Evolutionary conservation across 2,113 vertebrate genomes (phyloP).

Genomic region (Sturnus vulgaris): DNA sequence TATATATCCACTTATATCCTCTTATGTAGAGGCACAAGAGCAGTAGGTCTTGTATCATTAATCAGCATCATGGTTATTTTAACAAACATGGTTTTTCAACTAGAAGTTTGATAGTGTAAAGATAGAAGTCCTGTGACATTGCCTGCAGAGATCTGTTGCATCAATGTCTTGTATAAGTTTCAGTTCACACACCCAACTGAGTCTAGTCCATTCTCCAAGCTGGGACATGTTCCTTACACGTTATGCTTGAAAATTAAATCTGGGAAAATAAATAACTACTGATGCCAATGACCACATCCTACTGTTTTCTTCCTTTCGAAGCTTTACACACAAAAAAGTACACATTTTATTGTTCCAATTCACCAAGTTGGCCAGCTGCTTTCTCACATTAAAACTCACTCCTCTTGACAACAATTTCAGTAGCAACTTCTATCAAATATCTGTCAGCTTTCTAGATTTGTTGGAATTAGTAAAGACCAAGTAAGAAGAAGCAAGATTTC

Average conservation of each 20-base stretch:
- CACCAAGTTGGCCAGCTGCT: background rate
- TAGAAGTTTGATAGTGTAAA: background rate
- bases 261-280: background rate
- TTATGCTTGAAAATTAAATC: background rate
- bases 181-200: background rate
- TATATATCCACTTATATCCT: background rate
- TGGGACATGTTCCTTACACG: background rate
- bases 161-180: background rate
- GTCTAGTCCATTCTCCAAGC: background rate
- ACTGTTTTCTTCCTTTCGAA: background rate
- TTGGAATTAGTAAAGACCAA: background rate
- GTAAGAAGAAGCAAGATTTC: background rate
- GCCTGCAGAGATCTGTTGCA: background rate
- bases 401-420: background rate
- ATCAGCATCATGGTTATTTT: background rate
- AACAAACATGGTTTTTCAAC: background rate
- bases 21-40: background rate
- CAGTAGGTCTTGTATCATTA: background rate
- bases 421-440: background rate
- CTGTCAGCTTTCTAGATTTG: background rate
- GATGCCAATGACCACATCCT: background rate
- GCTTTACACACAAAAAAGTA: background rate
- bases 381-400: background rate
- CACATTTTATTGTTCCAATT: background rate
- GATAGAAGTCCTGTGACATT: background rate